A percentile compares a stretch with the other conserved stretches of the same genome.
These are phyloP conservation scores for Ischnura elegans DNA, from an alignment of 2,888 invertebrate species.

Conservation along the genomic window DNA sequence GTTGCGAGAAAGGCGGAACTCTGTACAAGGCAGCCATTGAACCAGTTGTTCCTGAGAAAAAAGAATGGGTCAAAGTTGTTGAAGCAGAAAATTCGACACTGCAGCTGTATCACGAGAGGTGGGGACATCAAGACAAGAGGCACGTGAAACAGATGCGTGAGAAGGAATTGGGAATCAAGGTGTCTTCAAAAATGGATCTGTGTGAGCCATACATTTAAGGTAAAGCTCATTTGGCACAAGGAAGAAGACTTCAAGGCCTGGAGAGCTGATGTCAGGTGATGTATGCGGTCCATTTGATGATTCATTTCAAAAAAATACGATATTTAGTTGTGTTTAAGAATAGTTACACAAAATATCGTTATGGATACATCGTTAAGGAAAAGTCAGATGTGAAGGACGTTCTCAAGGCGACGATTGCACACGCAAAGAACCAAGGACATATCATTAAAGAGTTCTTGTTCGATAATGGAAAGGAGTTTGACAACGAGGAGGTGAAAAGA, in stretches of 20 bases:
- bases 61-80: too few species aligned
- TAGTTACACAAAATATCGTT: too few species aligned
- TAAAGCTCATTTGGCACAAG: conserved; percentile 73
- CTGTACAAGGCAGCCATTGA: too few species aligned
- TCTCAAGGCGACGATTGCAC: neutral
- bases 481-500: conserved; percentile 72
- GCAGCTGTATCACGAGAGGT: neutral
- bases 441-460: neutral
- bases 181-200: neutral
- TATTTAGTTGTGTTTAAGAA: too few species aligned
- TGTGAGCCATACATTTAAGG: conserved; percentile 71
- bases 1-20: too few species aligned
- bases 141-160: too few species aligned
- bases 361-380: neutral
- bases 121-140: neutral
- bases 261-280: conserved; percentile 73
- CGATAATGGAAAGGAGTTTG: conserved; percentile 71
- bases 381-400: neutral
- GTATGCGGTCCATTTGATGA: conserved; percentile 73
- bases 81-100: neutral
- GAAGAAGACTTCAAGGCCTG: conserved; percentile 71
- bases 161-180: neutral
- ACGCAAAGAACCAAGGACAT: conserved; percentile 3
- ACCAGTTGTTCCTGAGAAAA: too few species aligned
- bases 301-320: too few species aligned